Base-by-base conservation (phyloP, 2,797 vertebrate genomes). In the Chiroxiphia lanceolata region DNA sequence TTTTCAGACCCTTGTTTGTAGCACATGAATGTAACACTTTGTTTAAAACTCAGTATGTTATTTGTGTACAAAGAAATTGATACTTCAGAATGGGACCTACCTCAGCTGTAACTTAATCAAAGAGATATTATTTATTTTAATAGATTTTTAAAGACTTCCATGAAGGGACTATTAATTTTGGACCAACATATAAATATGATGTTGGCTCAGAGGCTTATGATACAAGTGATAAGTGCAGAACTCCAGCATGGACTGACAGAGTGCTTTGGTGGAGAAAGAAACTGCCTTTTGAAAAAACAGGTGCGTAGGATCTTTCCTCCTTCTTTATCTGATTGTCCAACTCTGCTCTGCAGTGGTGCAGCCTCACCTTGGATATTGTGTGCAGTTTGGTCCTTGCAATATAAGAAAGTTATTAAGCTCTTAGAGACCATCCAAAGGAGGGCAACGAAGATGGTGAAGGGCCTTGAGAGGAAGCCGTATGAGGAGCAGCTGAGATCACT, bases 121-220 rank as follows among this genome's bases (percentile, higher is more conserved):
- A 80, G 38, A 77, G 21, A 47, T 90, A 38, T 19, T 78, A 48
- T 95, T 83, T 91, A 40, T 95, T 89, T 87, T 38, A 18, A 65
- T 83, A 98, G 98, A 98, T 98, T 94, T 98, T 98, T 96, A 98
- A 98, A 91, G 98, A 98, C 78, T 98, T 98, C 63, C 97, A 98
- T 19, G 98, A 98, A 97, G 98, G 98, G 63, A 89, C 97, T 76
- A 98, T 98, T 93, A 97, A 98, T 86, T 98, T 98, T 89, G 98
- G 98, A 42, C 98, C 98, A 93, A 98, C 98, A 33, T 98, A 98
- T 86, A 98, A 98, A 84, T 98, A 98, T 1, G 98, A 98, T 0
- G 96, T 98, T 54, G 98, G 98, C 87, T 98, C 98, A 0, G 98
- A 98, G 15, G 98, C 98, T 90, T 98, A 98, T 2, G 98, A 98